Base-by-base conservation (phyloP, 1,140 invertebrate genomes). In the Samia ricini region DNA sequence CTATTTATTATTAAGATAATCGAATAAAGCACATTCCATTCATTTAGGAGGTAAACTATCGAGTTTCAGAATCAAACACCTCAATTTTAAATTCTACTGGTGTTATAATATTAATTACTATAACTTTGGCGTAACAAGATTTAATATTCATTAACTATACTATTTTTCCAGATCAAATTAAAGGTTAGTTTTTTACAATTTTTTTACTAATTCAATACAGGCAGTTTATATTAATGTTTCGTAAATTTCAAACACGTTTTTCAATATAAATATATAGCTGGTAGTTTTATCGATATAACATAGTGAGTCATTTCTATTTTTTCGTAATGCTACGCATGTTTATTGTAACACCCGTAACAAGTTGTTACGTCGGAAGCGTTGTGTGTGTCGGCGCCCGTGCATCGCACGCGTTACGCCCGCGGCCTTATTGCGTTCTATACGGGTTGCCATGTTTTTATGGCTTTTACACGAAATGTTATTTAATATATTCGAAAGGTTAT, bases 361-460 rank as follows among this genome's bases (percentile, higher is more conserved):
- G 24, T 52, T 63, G 63, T 67, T 68, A 61, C 24, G 55, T 69
- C 54, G 55, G 61, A 69, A 69, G 55, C 64, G 57, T 54, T 54
- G 26, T 36, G 29, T 63, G 29, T 63, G 51, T 63, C 18, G 48
- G 26, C 60, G 51, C 19, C 26, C 29, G 56, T 56, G 58, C 42
- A 51, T 52, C 51, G 51, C 51, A 52, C 22, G 51, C 55, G 20
- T 64, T 56, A 64, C 56, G 62, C 56, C 56, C 51, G 12, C 20
- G 18, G 21, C 62, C 49, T 36, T 55, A 54, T 2, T 29, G 51
- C 51, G 50, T 33, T 54, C 48, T 52, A 12, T 22, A 52, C 12
- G 51, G 7, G 19, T 52, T 52, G 33, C 33, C 33, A 42, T 7
- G 33, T 42, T 52, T 48, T 48, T 52, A 52, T 52, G 20, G 21